Evolutionary conservation across 2,888 invertebrate genomes (phyloP).

Genomic region (Germaria angustata): DNA sequence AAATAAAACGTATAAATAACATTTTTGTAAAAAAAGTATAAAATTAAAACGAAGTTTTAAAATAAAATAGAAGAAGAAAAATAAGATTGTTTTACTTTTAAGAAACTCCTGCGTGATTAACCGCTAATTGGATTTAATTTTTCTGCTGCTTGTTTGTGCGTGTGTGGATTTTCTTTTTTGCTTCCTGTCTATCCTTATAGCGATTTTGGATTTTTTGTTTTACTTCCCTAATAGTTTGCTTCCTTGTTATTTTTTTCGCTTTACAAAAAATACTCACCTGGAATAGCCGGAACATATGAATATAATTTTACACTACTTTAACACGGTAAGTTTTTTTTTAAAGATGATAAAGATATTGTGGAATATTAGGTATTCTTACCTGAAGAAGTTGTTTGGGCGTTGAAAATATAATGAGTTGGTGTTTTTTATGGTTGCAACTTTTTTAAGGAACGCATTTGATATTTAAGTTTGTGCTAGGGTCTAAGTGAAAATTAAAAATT

Average conservation of each 20-base stretch:
- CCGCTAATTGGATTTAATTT: constrained; percentile 28
- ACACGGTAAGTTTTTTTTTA: constrained; percentile 52
- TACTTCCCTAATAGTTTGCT: background rate
- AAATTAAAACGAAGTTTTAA: background rate
- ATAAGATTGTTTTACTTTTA: background rate
- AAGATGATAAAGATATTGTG: too few species aligned
- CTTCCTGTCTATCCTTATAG: constrained; percentile 36
- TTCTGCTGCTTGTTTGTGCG: constrained; percentile 15
- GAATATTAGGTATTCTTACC: background rate
- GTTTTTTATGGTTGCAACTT: background rate
- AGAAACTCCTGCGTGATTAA: background rate
- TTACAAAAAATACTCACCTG: constrained; percentile 36
- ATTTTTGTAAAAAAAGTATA: background rate
- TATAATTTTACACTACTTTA: constrained; percentile 7
- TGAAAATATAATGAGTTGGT: constrained; percentile 28
- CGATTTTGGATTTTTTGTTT: constrained; percentile 47
- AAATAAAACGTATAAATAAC: background rate
- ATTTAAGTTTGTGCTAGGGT: background rate
- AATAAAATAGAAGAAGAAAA: background rate
- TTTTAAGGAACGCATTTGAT: background rate
- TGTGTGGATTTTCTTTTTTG: constrained; percentile 33
- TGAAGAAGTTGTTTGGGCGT: background rate
- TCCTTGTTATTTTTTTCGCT: constrained; percentile 14
- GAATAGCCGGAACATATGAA: constrained; percentile 40
- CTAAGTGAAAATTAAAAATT: background rate